Evolutionary conservation across 2,888 invertebrate genomes (phyloP).

Genomic region (Luperina nickerlii): DNA sequence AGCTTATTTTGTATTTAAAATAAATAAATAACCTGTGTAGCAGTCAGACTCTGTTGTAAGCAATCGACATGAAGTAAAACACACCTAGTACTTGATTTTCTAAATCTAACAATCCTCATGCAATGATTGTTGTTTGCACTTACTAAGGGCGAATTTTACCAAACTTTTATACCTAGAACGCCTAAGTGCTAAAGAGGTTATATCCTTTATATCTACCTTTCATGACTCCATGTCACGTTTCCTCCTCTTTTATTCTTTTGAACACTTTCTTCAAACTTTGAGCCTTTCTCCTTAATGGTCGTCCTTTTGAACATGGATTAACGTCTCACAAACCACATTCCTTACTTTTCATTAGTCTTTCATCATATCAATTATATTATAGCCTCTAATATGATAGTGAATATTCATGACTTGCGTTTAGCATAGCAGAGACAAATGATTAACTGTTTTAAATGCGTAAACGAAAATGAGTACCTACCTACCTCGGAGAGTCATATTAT

Average conservation of each 20-base stretch:
- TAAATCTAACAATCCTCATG: background rate
- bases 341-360: constrained; percentile 18
- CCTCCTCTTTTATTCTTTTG: background rate
- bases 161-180: too few relatives aligned
- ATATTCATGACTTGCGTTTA: constrained; percentile 53
- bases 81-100: background rate
- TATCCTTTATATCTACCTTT: background rate
- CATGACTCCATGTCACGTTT: background rate
- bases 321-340: constrained; percentile 16
- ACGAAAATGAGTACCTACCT: constrained; percentile 25
- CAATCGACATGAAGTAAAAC: too few relatives aligned
- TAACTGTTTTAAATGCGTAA: constrained; percentile 36
- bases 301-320: background rate
- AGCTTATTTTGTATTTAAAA: too few relatives aligned
- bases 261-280: background rate
- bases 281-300: background rate
- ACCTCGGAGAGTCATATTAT: constrained; percentile 28
- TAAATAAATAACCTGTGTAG: too few relatives aligned
- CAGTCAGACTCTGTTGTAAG: too few relatives aligned
- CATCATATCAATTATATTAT: constrained; percentile 40
- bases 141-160: too few relatives aligned
- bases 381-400: constrained; percentile 43
- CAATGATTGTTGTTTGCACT: background rate
- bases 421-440: constrained; percentile 33
- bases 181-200: too few relatives aligned